Percentiles rank a stretch among this genome's conserved stretches.
Evolutionary conservation across 92 coral and sea anemone genomes (phyloP).

Genomic region (Paramuricea clavata): DNA sequence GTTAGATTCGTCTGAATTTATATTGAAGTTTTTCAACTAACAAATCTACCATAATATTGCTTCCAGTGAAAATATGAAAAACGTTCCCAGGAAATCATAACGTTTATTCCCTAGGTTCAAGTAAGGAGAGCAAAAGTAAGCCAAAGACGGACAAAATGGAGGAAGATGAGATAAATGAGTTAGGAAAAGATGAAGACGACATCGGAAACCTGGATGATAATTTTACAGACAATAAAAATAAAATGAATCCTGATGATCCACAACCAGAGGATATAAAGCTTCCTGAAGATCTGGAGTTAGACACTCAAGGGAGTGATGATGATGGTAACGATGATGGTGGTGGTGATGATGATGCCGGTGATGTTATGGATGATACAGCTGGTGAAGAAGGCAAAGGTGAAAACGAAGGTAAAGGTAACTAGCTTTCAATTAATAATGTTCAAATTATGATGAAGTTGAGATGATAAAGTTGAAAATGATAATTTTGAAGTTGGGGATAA

Average conservation of each 20-base stretch:
- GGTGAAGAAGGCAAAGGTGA: conserved; percentile 12
- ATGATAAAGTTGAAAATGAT: conserved; percentile 19
- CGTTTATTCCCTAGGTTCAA: conserved; percentile 57
- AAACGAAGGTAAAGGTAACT: too few relatives aligned
- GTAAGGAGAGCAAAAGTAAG: conserved; percentile 49
- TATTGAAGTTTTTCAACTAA: not conserved
- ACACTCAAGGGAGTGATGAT: conserved; percentile 58
- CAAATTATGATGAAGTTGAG: too few relatives aligned
- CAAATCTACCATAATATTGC: not conserved
- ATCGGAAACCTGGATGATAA: conserved; percentile 84
- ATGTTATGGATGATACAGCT: conserved; percentile 36
- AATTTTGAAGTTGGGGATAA: too few relatives aligned
- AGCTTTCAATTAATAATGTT: too few relatives aligned
- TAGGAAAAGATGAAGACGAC: conserved; percentile 75
- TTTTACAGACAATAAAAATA: conserved; percentile 69
- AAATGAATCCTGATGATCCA: conserved; percentile 52
- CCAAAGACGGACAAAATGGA: conserved; percentile 67
- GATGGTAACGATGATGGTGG: conserved; percentile 51
- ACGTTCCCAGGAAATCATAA: not conserved
- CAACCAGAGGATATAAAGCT: conserved; percentile 78
- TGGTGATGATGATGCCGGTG: conserved; percentile 43
- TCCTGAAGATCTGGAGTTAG: conserved; percentile 85
- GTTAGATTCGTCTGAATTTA: not conserved
- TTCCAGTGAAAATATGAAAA: too few relatives aligned
- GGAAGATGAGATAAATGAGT: conserved; percentile 61